Conservation (phyloP, 1,140 invertebrate genomes). For the Micrasema longulum region DNA sequence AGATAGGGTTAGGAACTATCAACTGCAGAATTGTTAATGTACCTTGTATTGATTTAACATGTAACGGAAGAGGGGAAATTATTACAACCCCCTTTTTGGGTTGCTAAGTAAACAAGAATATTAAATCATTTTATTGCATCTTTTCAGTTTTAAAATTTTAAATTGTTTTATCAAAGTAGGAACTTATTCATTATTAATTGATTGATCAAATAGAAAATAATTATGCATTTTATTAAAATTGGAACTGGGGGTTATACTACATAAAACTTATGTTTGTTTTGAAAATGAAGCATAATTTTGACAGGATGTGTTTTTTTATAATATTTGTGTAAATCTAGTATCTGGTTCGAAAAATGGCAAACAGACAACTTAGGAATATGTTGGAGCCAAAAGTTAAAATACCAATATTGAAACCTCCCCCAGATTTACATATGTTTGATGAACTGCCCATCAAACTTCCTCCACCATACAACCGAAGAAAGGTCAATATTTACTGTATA, state of each 20-base stretch:
- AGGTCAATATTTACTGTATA: conserved; percentile 56
- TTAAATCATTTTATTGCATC: neutral
- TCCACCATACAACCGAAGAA: conserved; percentile 63
- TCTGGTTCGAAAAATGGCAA: conserved; percentile 19
- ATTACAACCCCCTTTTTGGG: neutral
- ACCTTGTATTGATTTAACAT: too few relatives aligned
- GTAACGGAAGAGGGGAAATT: too few relatives aligned
- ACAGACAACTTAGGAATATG: conserved; percentile 39
- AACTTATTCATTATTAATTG: neutral
- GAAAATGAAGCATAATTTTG: neutral
- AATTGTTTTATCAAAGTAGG: neutral
- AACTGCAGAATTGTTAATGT: too few relatives aligned
- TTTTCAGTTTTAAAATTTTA: neutral
- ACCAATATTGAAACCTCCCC: conserved; percentile 61
- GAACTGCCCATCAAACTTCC: conserved; percentile 62
- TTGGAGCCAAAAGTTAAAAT: conserved; percentile 53
- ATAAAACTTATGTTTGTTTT: neutral
- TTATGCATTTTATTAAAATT: neutral
- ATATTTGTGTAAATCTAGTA: neutral
- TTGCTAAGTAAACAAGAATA: conserved; percentile 33
- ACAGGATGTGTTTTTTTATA: neutral
- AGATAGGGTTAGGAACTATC: too few relatives aligned
- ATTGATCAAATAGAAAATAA: neutral
- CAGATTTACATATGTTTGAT: conserved; percentile 62
- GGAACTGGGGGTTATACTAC: neutral